These are phyloP conservation scores for Columba livia DNA, from an alignment of 2,113 vertebrate genomes.

Conservation along the genomic window DNA sequence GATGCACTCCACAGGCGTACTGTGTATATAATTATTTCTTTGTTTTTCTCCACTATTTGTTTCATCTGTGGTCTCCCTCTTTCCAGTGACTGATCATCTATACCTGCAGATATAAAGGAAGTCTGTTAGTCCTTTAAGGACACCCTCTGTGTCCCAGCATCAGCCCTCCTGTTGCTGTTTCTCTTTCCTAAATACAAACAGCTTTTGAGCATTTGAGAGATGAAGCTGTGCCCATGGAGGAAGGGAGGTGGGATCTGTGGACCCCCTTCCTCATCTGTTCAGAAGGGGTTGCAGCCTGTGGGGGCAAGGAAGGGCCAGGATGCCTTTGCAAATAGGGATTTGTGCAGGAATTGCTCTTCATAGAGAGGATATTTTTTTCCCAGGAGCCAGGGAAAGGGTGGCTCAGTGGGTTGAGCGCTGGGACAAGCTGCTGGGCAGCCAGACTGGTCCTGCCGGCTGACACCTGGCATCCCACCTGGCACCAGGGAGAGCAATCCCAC, in stretches of 20 bases:
- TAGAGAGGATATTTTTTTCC: background rate
- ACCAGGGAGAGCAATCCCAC: background rate
- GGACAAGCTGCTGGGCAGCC: background rate
- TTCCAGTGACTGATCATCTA: background rate
- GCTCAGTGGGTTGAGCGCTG: background rate
- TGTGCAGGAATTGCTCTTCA: background rate
- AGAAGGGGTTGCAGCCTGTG: background rate
- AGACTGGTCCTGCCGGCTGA: background rate
- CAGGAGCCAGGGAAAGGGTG: background rate
- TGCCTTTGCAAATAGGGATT: background rate
- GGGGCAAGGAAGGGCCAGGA: background rate
- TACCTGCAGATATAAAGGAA: slow-evolving; percentile 17
- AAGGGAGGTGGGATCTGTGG: background rate
- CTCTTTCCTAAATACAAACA: background rate
- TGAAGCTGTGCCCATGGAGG: background rate
- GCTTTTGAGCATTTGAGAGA: background rate
- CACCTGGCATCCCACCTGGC: rapidly evolving
- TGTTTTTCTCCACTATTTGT: slow-evolving; percentile 1
- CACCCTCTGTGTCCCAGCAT: background rate
- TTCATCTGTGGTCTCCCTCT: background rate
- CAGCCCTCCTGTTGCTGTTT: background rate
- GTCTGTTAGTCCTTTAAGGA: background rate
- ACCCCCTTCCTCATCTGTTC: background rate
- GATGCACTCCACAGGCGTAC: slow-evolving; percentile 5
- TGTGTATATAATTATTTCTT: slow-evolving; percentile 40